phyloP scores from a whole-genome alignment of 2,113 vertebrate genomes.

The Albula glossodonta region DNA sequence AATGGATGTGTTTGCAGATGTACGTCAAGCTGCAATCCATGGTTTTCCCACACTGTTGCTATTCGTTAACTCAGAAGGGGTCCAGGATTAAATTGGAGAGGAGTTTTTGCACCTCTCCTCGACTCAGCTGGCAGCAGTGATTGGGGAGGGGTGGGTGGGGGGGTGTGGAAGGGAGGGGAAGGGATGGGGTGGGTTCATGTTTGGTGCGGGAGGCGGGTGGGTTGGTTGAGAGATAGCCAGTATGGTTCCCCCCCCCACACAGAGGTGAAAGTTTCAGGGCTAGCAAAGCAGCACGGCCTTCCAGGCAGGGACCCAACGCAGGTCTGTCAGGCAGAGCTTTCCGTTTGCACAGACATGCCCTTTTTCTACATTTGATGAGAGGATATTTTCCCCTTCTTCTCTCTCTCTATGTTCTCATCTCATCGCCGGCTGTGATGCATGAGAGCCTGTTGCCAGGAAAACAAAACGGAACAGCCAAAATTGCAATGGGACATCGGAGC shows the following conservation, averaged over 20 bases:
- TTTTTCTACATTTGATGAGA: not conserved
- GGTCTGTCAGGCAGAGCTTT: not conserved
- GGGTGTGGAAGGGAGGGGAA: not conserved
- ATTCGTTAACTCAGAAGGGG: constrained; percentile 30
- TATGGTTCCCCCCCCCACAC: not conserved
- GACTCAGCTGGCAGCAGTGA: not conserved
- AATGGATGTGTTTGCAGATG: constrained; percentile 44
- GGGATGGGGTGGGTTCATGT: not conserved
- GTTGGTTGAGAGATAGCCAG: not conserved
- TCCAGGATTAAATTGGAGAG: constrained; percentile 11
- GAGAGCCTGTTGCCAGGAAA: not conserved
- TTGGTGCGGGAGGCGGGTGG: not conserved
- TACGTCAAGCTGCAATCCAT: constrained; percentile 31
- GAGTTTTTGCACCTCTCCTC: not conserved
- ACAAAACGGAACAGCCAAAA: not conserved
- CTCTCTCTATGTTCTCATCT: not conserved
- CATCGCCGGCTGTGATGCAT: not conserved
- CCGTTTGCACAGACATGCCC: not conserved
- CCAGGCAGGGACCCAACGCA: not conserved
- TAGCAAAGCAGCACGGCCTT: not conserved
- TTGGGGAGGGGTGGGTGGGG: not conserved
- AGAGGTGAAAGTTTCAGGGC: not conserved
- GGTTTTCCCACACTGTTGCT: constrained; percentile 23
- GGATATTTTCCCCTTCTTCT: not conserved
- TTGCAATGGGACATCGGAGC: too few relatives aligned